A percentile compares a stretch with the other conserved stretches of the same genome.
phyloP scores from a whole-genome alignment of 2,888 invertebrate species.

The Euzophera pinguis region DNA sequence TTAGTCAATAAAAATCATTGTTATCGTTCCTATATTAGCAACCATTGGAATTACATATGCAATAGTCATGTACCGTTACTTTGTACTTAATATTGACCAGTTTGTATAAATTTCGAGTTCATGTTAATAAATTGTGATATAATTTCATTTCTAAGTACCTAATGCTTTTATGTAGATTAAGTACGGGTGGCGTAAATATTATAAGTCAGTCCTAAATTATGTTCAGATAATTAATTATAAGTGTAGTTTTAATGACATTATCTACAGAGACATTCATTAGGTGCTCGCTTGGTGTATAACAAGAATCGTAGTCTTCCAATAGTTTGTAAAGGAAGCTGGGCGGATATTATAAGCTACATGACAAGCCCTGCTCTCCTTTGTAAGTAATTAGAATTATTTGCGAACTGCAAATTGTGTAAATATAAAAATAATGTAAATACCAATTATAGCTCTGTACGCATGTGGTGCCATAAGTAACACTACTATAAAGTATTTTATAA shows the following conservation, averaged over 20 bases:
- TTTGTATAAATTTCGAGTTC: constrained; percentile 44
- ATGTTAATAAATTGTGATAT: constrained; percentile 70
- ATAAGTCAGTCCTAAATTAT: constrained; percentile 13
- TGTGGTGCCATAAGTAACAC: constrained; percentile 75
- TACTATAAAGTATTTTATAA: constrained; percentile 59
- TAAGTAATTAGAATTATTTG: constrained; percentile 18
- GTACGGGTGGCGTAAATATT: constrained; percentile 51
- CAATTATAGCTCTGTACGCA: constrained; percentile 68
- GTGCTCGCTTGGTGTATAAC: constrained; percentile 20
- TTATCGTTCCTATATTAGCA: constrained; percentile 68
- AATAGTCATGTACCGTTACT: constrained; percentile 59
- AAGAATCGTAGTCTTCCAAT: constrained; percentile 61
- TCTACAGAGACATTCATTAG: constrained; percentile 18
- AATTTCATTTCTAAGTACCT: constrained; percentile 47
- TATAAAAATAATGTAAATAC: constrained; percentile 51
- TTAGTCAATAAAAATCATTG: constrained; percentile 47
- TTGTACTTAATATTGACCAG: constrained; percentile 66
- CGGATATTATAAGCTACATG: constrained; percentile 24
- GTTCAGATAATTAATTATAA: constrained; percentile 5
- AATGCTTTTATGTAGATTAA: constrained; percentile 38
- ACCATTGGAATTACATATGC: constrained; percentile 53
- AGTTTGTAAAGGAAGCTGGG: constrained; percentile 32
- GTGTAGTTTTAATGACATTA: constrained; percentile 23
- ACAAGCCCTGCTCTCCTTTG: constrained; percentile 31
- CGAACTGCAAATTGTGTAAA: constrained; percentile 40